A percentile compares a stretch with the other conserved stretches of the same genome.
Conservation (phyloP, 2,888 invertebrate species). For the Caenorhabditis imperialis region DNA sequence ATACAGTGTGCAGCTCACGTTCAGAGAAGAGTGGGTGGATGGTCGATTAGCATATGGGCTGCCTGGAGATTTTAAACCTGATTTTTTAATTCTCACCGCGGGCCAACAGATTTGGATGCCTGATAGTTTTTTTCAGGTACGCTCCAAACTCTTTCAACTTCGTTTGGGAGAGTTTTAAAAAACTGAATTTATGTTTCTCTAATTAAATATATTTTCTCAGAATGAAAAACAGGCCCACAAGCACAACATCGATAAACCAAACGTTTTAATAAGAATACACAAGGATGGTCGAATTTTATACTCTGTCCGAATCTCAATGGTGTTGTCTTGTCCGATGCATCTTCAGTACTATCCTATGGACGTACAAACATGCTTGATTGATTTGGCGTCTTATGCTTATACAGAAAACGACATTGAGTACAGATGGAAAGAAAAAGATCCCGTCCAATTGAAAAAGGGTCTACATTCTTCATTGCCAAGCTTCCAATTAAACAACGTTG, state of each 20-base stretch:
- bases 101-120: slow-evolving; percentile 94
- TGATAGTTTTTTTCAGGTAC: slow-evolving; percentile 87
- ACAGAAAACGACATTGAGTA: slow-evolving; percentile 92
- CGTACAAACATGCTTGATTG: slow-evolving; percentile 92
- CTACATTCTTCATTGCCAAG: slow-evolving; percentile 85
- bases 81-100: slow-evolving; percentile 75
- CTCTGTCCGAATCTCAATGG: slow-evolving; percentile 88
- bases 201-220: slow-evolving; percentile 80
- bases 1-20: slow-evolving; percentile 91
- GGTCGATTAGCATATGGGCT: slow-evolving; percentile 82
- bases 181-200: not conserved
- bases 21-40: slow-evolving; percentile 96
- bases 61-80: slow-evolving; percentile 60
- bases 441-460: slow-evolving; percentile 88
- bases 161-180: not conserved
- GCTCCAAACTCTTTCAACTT: not conserved
- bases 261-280: slow-evolving; percentile 96
- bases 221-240: slow-evolving; percentile 96
- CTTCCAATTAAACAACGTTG: slow-evolving; percentile 81
- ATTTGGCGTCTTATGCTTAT: slow-evolving; percentile 98
- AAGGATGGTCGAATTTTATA: slow-evolving; percentile 81
- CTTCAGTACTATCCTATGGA: slow-evolving; percentile 86
- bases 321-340: slow-evolving; percentile 96
- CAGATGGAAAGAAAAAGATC: slow-evolving; percentile 92
- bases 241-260: slow-evolving; percentile 79